Evolutionary conservation across 2,888 invertebrate genomes (phyloP), one percentile per base, ranked within the genome.

Genomic region (Aphidoletes aphidimyza): DNA sequence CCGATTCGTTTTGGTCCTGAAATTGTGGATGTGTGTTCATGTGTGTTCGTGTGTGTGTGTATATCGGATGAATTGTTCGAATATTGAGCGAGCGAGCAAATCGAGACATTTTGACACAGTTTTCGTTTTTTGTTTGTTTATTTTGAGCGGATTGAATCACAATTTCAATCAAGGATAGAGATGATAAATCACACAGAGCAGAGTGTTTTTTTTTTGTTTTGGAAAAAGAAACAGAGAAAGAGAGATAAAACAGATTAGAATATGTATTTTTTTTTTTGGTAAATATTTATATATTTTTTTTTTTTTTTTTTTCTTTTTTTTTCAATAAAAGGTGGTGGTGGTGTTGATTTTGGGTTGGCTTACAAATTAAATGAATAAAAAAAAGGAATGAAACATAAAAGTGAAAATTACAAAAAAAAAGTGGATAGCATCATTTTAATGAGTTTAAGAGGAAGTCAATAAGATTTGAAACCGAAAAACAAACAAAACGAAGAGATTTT

Each of bases 1-100:
- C 98, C 89, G 98, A 98, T 93, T 98, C 98, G 90, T 96, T 98
- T 93, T 98, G 97, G 93, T 97, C 92, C 91, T 91, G 91, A 89
- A 91, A 91, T 90, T 89, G 69, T 69, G 69, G 69, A 30, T 69
- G n/a, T n/a, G n/a, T n/a, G n/a, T n/a, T n/a, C n/a, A n/a, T n/a
- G n/a, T n/a, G n/a, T n/a, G n/a, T n/a, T n/a, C n/a, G n/a, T n/a
- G n/a, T n/a, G n/a, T n/a, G n/a, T n/a, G n/a, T n/a, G n/a, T 69
- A 30, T 69, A 30, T 69, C 69, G 69, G 69, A 69, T 69, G 69
- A 69, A 69, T 11, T 69, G n/a, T n/a, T n/a, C n/a, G n/a, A n/a
- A n/a, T n/a, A n/a, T n/a, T n/a, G n/a, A n/a, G n/a, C n/a, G n/a
- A n/a, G n/a, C 42, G 14, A 42, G 6, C 69, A 69, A 69, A 26